Conservation (phyloP, 2,113 vertebrate species). For the Brachyistius frenatus region DNA sequence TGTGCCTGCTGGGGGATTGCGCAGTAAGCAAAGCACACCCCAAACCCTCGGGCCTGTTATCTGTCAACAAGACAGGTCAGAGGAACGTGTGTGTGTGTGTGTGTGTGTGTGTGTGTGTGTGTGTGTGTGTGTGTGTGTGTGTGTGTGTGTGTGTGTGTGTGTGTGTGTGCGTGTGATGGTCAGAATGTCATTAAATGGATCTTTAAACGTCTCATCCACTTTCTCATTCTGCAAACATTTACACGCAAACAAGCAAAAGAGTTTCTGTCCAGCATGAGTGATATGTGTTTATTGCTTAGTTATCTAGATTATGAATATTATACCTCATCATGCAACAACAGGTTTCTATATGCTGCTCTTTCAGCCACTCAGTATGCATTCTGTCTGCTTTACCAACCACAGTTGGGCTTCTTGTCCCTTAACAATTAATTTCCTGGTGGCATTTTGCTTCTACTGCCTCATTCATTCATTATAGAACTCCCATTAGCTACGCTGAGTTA, state of each 20-base stretch:
- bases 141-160: too few species aligned
- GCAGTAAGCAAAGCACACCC: neutral
- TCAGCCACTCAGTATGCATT: constrained; percentile 20
- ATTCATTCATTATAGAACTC: constrained; percentile 41
- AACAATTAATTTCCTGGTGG: constrained; percentile 46
- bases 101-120: constrained; percentile 18
- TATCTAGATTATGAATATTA: neutral
- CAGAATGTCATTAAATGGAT: constrained; percentile 25
- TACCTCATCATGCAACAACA: neutral
- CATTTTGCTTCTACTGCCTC: constrained; percentile 34
- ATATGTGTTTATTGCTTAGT: neutral
- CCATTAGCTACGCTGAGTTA: constrained; percentile 34
- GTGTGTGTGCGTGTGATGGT: constrained; percentile 5
- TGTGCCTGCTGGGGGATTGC: constrained; percentile 66
- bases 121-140: constrained; percentile 21
- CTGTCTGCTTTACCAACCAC: constrained; percentile 26
- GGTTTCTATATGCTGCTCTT: constrained; percentile 18
- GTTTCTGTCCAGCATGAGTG: neutral
- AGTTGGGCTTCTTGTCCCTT: constrained; percentile 35
- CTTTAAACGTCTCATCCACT: constrained; percentile 29
- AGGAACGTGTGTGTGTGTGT: constrained; percentile 24
- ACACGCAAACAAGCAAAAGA: constrained; percentile 11
- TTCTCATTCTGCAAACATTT: neutral
- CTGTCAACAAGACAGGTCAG: constrained; percentile 64
- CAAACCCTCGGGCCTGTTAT: constrained; percentile 44